Evolutionary conservation across 1,140 invertebrate genomes (phyloP).

Genomic region (Rhagoletis zephyria): DNA sequence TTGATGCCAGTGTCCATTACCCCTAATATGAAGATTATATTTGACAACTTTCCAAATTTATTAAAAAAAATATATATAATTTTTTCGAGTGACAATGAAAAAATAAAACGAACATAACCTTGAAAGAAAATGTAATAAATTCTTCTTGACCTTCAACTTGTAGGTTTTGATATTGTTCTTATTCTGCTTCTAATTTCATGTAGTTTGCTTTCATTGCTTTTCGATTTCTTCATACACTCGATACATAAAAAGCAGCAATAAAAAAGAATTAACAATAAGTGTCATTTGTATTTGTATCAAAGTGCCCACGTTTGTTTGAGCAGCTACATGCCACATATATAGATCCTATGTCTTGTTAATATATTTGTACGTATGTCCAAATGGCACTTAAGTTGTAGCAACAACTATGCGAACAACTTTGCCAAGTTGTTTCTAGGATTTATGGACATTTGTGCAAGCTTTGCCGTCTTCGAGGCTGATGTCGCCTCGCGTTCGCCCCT

Average conservation of each 20-base stretch:
- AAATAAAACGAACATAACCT: not conserved
- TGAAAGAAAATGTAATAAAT: conserved; percentile 44
- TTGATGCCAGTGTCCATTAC: too few species aligned
- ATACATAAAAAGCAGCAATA: not conserved
- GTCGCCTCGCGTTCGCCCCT: not conserved
- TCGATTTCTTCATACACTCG: not conserved
- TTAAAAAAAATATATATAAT: too few species aligned
- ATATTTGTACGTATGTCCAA: not conserved
- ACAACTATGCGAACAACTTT: conserved; percentile 46
- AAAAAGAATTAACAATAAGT: not conserved
- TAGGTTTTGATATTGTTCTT: not conserved
- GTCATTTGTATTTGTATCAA: not conserved
- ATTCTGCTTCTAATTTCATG: not conserved
- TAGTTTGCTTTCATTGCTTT: not conserved
- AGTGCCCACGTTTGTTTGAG: conserved; percentile 8
- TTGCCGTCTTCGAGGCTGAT: not conserved
- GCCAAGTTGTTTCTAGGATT: conserved; percentile 22
- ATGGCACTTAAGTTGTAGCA: conserved; percentile 49
- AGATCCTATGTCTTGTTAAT: not conserved
- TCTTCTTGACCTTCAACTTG: conserved; percentile 21
- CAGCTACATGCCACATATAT: not conserved
- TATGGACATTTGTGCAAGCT: not conserved
- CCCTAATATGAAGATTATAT: too few species aligned
- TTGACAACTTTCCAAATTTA: too few species aligned
- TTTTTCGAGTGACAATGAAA: not conserved